Evolutionary conservation across 1,140 invertebrate species (phyloP).

Genomic region (Leptinotarsa lineolata): DNA sequence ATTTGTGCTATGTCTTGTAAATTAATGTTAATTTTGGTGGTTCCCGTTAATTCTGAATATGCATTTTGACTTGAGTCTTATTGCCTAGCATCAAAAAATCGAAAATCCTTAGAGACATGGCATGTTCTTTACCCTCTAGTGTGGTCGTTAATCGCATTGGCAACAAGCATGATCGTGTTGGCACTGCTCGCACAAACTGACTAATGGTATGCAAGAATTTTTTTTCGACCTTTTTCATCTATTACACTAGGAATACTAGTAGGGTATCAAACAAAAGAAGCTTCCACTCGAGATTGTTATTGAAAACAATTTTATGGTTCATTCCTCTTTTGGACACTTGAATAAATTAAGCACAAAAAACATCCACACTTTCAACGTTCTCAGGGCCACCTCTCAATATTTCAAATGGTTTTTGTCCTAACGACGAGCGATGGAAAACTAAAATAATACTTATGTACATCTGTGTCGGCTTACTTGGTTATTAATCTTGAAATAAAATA

Average conservation of each 20-base stretch:
- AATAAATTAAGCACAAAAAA: background rate
- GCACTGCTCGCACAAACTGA: conserved; percentile 56
- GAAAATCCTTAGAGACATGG: conserved; percentile 51
- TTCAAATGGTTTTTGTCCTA: too few species aligned
- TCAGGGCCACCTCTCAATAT: too few species aligned
- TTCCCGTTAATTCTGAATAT: conserved; percentile 27
- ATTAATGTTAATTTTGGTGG: conserved; percentile 49
- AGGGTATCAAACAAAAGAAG: too few species aligned
- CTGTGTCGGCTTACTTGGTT: too few species aligned
- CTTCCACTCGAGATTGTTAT: background rate
- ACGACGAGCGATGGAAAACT: too few species aligned
- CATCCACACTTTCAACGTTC: too few species aligned
- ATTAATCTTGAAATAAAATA: too few species aligned
- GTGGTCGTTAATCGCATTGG: conserved; percentile 55
- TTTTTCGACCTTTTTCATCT: conserved; percentile 5
- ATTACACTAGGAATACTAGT: too few species aligned
- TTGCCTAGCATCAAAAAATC: conserved; percentile 49
- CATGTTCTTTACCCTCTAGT: conserved; percentile 53
- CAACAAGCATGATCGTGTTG: conserved; percentile 57
- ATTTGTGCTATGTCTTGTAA: conserved; percentile 19
- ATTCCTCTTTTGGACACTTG: conserved; percentile 11
- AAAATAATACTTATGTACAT: too few species aligned
- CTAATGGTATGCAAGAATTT: conserved; percentile 53
- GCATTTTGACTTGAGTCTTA: conserved; percentile 29
- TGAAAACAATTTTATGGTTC: background rate